Base-by-base conservation (phyloP, 1,140 invertebrate species). In the Samia ricini region DNA sequence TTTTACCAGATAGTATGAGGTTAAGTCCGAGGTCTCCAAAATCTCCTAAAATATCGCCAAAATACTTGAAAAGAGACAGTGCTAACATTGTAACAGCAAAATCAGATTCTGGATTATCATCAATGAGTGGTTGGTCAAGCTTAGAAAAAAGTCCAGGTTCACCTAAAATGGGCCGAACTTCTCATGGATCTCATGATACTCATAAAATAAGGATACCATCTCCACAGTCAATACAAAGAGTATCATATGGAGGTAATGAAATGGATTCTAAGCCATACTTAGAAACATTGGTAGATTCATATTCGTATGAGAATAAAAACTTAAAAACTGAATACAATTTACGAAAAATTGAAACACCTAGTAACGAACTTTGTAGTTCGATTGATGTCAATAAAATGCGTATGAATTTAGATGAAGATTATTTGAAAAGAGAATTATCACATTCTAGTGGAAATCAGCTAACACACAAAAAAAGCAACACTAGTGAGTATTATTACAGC, bases 91-190 rank as follows among this genome's bases (percentile, higher is more conserved):
- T 93, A 12, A 91, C 94, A 26, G 94, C 94, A 4, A 96, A 95
- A 81, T 96, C 95, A 6, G 96, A 97, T 87, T 97, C 95, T 0
- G 95, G 95, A 2, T 85, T 97, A 49, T 96, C 95, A 0, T 96
- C 96, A 12, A 95, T 97, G 93, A 97, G 95, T 81, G 94, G 94
- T 15, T 96, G 95, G 94, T 96, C 95, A 8, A 96, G 94, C 80
- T 83, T 96, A 67, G 95, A 96, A 86, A 97, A 96, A 89, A 96
- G 95, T 24, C 95, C 95, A 10, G 94, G 94, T 56, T 96, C 94
- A 1, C 94, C 95, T 0, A 90, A 90, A 83, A 90, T 82, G 23
- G 85, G 82, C 20, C 77, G 88, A 73, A 73, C 80, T 33, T 62
- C 70, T 15, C 86, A 90, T 62, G 63, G 69, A 56, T 71, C 71